Evolutionary conservation across 2,113 vertebrate genomes (phyloP).

Genomic region (Circaetus gallicus): DNA sequence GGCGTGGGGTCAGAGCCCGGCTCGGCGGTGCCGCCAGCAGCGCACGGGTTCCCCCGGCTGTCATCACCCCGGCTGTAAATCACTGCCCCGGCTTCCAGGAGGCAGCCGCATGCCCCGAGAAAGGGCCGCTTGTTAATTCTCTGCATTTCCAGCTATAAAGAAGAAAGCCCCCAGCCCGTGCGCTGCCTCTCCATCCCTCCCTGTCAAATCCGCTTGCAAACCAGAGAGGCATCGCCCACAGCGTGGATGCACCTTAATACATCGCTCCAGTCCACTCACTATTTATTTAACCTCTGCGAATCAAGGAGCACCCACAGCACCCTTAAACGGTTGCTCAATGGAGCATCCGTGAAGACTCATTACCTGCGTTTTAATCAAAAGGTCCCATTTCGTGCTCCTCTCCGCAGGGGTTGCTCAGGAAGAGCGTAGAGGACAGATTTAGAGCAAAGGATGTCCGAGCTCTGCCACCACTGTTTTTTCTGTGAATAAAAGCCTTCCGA

Average conservation of each 20-base stretch:
- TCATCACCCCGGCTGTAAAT: conserved; percentile 81
- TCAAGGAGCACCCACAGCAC: not conserved
- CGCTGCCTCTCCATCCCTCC: not conserved
- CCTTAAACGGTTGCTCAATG: no score
- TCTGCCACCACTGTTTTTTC: accelerated
- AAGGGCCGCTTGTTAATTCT: conserved; percentile 24
- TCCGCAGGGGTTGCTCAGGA: not conserved
- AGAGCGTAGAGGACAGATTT: accelerated
- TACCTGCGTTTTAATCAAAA: not conserved
- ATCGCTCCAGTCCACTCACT: accelerated
- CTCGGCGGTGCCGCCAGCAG: conserved; percentile 74
- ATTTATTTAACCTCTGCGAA: not conserved
- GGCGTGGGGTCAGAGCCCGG: conserved; percentile 79
- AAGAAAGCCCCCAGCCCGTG: not conserved
- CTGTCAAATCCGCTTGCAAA: not conserved
- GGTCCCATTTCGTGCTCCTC: not conserved
- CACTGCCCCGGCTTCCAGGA: conserved; percentile 52
- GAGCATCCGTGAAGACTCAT: not conserved
- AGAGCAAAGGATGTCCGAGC: not conserved
- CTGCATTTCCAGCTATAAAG: conserved; percentile 19
- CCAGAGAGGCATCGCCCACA: accelerated
- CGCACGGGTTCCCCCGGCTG: conserved; percentile 78
- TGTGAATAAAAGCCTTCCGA: not conserved
- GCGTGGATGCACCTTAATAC: accelerated
- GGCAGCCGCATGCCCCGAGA: not conserved